Evolutionary conservation across 23 tunicate species (phyloP), one percentile per base, ranked within the genome.

Genomic region (Oikopleura dioica): DNA sequence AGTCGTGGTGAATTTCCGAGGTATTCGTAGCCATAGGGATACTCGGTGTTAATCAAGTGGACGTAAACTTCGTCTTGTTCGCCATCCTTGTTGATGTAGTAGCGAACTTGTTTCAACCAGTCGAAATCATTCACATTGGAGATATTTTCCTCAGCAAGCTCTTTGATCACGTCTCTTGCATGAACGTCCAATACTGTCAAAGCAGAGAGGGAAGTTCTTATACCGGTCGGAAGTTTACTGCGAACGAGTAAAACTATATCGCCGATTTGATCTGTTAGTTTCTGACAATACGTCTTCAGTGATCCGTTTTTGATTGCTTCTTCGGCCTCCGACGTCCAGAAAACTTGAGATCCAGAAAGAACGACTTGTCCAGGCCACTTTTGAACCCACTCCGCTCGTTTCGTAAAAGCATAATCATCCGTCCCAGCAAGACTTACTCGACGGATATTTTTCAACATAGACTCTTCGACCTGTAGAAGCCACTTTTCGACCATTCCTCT

Each of bases 401-500:
- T 76, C 1, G 76, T 81, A 59, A 81, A 83, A 23, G 88, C 88
- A 36, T 88, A 88, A 35, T 79, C 85, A 23, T 76, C 76, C 37
- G 78, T 37, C 12, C 89, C 82, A 59, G 84, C 82, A 80, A 81
- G 81, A 76, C 78, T 75, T 59, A 83, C 91, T 37, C 85, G 80
- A 35, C 82, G 80, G 55, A 89, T 78, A 81, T 87, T 89, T 36
- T 51, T 76, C 16, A 89, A 68, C 96, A 89, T 89, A 37, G 82
- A 78, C 35, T 88, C 44, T 51, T 89, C 96, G 35, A 89, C 96
- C 58, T 89, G 86, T 28, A 83, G 76, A 9, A 89, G 82, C 96
- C 96, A 89, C 44, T 89, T 89, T 69, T 89, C 96, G 37, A 89
- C 96, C 96, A 89, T 89, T 30, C 96, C 96, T 80, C 85, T 89